Base-by-base conservation (phyloP, 2,797 vertebrate genomes). In the Rallus crepitans region DNA sequence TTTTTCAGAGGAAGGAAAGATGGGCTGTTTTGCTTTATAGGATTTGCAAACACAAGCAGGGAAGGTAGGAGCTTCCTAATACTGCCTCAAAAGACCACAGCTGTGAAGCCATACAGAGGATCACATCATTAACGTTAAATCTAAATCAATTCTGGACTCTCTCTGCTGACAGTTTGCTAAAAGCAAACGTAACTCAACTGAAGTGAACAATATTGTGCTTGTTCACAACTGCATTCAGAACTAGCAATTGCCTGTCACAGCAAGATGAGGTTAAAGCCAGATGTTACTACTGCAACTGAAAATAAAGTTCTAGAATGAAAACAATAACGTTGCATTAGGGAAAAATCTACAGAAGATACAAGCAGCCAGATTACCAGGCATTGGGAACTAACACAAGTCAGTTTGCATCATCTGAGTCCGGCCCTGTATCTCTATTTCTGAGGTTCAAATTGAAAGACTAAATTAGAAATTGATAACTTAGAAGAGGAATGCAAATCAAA, bases 251-350 rank as follows among this genome's bases (percentile, higher is more conserved):
- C 57, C 33, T 90, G 63, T 75, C 77, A 89, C 21, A 85, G 70
- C 75, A 66, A 88, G 28, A 72, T 12, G 40, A 88, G 91, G 39
- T 53, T 94, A 83, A 80, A 68, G 35, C 31, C 73, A 94, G 70
- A 87, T 89, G 82, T 70, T 94, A 64, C 65, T 80, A 82, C 75
- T 65, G 20, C 40, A 92, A 89, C 28, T 40, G 70, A 92, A 94
- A 94, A 80, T 60, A 75, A 73, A 89, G 10, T 50, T 90, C 56
- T 61, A 57, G 45, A 91, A 88, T 19, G 3, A 27, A 92, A 88
- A 68, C n/a, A 80, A 21, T 19, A 84, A 25, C 10, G 83, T 16
- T 20, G 48, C 17, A 33, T 63, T 82, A 82, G 70, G 35, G 31
- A 91, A 89, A 45, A 90, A 91, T 63, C 80, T 82, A 13, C 4